Evolutionary conservation across 2,888 invertebrate species (phyloP).

Genomic region (Peribatodes rhomboidaria): DNA sequence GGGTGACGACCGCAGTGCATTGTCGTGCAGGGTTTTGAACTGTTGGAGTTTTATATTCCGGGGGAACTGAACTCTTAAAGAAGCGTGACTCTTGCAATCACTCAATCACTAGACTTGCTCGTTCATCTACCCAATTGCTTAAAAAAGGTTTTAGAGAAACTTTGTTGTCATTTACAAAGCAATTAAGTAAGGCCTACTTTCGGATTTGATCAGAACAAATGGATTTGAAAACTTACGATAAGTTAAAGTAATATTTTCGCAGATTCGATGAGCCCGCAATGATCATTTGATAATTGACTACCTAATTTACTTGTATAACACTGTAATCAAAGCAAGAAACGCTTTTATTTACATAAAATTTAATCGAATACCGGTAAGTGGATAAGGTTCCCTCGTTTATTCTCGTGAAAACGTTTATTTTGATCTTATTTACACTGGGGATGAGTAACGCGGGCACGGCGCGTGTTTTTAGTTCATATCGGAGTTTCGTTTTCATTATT

Average conservation of each 20-base stretch:
- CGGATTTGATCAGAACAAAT: neutral
- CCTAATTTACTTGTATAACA: too few species aligned
- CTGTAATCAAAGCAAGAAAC: too few species aligned
- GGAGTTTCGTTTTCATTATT: conserved; percentile 17
- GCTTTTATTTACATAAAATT: neutral
- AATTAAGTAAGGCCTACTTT: neutral
- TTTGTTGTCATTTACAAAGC: neutral
- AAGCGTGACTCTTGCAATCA: too few species aligned
- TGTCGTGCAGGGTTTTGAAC: neutral
- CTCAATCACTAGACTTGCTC: too few species aligned
- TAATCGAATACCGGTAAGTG: conserved; percentile 14
- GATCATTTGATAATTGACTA: neutral
- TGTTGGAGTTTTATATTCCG: too few species aligned
- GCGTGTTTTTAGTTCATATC: conserved; percentile 1
- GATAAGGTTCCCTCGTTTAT: conserved; percentile 12
- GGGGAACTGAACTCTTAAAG: too few species aligned
- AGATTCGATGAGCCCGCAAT: neutral
- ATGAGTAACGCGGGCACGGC: conserved; percentile 27
- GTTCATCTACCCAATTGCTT: too few species aligned
- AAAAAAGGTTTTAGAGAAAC: too few species aligned
- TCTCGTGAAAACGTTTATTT: conserved; percentile 25
- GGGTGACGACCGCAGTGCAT: neutral
- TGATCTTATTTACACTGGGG: conserved; percentile 22
- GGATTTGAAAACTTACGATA: neutral
- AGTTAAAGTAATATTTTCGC: neutral